Evolutionary conservation across 2,797 vertebrate species (phyloP).

Genomic region (Chrysocyon brachyurus): DNA sequence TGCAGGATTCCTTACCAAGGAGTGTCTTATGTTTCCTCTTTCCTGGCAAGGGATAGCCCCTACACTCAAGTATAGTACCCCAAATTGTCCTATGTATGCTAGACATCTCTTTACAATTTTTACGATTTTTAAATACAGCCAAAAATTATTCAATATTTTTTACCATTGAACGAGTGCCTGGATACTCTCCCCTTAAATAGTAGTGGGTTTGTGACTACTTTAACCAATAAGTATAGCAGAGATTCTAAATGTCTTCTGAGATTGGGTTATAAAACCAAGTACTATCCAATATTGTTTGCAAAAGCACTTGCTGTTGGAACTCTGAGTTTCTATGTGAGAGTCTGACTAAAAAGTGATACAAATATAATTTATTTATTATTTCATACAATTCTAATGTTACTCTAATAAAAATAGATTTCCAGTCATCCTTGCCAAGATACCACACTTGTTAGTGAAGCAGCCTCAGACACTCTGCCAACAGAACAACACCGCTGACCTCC

Average conservation of each 20-base stretch:
- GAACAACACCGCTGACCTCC: background rate
- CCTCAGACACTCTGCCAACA: background rate
- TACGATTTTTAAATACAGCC: background rate
- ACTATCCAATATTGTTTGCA: background rate
- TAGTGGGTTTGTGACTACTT: background rate
- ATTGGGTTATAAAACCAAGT: background rate
- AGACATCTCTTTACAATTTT: background rate
- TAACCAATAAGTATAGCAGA: background rate
- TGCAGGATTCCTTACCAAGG: background rate
- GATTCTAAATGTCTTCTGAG: background rate
- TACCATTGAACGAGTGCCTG: background rate
- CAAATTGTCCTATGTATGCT: background rate
- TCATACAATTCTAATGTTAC: background rate
- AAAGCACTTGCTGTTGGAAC: background rate
- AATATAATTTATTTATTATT: background rate
- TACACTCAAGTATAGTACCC: background rate
- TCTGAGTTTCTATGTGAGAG: background rate
- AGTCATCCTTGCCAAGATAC: background rate
- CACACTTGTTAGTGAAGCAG: background rate
- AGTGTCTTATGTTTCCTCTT: background rate
- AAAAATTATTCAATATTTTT: background rate
- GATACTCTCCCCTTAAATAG: background rate
- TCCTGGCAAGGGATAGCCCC: background rate
- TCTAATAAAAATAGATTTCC: background rate
- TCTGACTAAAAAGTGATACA: background rate